Evolutionary conservation across 2,113 vertebrate species (phyloP).

Genomic region (Alligator sinensis): DNA sequence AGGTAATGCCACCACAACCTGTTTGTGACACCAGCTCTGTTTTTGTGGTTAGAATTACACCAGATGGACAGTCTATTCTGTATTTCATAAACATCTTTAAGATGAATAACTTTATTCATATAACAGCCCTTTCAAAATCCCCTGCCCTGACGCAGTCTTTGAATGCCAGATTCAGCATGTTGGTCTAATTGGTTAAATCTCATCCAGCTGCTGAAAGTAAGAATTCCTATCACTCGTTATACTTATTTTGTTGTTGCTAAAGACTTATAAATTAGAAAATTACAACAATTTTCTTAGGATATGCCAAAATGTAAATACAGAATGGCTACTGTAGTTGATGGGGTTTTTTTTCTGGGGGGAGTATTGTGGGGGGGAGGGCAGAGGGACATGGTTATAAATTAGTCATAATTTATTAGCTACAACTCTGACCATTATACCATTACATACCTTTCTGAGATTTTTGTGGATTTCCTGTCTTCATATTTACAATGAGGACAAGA

Average conservation of each 20-base stretch:
- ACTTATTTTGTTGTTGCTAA: not conserved
- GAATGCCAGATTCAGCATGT: not conserved
- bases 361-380: too few species aligned
- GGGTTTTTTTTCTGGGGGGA: conserved; percentile 42
- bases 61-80: not conserved
- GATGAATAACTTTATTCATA: fast-evolving
- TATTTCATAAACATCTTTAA: not conserved
- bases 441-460: conserved; percentile 67
- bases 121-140: not conserved
- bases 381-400: not conserved
- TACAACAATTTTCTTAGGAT: conserved; percentile 45
- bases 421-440: conserved; percentile 31
- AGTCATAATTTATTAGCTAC: conserved; percentile 71
- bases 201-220: not conserved
- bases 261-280: not conserved
- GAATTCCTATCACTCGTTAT: not conserved
- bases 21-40: conserved; percentile 25
- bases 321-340: conserved; percentile 54
- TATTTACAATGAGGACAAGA: conserved; percentile 62
- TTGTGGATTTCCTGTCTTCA: conserved; percentile 73
- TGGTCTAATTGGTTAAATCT: not conserved
- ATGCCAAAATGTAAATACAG: conserved; percentile 45
- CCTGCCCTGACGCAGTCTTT: not conserved
- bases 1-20: conserved; percentile 62
- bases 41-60: not conserved